Evolutionary conservation across 2,113 vertebrate species (phyloP).

Genomic region (Gnathonemus echidnorhynchus): DNA sequence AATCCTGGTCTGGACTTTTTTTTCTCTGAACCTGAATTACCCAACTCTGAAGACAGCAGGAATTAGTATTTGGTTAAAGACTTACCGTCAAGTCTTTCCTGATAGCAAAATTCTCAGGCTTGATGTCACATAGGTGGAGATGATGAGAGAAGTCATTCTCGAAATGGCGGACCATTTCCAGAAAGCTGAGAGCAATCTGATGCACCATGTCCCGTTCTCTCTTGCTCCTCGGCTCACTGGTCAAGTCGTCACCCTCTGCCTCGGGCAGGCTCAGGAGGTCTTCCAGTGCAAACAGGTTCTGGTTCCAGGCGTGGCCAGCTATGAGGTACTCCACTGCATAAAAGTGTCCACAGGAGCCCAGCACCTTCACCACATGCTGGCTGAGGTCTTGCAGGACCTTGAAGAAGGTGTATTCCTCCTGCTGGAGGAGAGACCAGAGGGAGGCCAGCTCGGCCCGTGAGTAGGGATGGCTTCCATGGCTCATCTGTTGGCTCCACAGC

Average conservation of each 20-base stretch:
- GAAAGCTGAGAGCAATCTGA: conserved; percentile 85
- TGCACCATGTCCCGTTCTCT: conserved; percentile 53
- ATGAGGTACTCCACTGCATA: conserved; percentile 89
- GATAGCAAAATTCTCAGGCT: conserved; percentile 95
- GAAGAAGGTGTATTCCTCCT: conserved; percentile 89
- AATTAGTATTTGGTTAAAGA: background rate
- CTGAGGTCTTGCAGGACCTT: conserved; percentile 82
- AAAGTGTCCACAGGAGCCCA: conserved; percentile 94
- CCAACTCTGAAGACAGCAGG: background rate
- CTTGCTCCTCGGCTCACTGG: conserved; percentile 21
- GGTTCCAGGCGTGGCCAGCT: conserved; percentile 79
- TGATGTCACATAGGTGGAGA: conserved; percentile 92
- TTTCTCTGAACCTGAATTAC: no score
- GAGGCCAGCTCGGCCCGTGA: conserved; percentile 76
- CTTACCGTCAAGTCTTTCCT: conserved; percentile 87
- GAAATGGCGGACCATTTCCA: conserved; percentile 90
- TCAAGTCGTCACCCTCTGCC: background rate
- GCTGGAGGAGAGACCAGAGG: conserved; percentile 86
- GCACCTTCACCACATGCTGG: conserved; percentile 74
- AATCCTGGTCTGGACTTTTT: no score
- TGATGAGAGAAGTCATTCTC: conserved; percentile 84
- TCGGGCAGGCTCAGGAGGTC: conserved; percentile 32
- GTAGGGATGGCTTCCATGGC: conserved; percentile 46
- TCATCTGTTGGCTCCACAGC: conserved; percentile 68
- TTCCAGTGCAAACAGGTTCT: conserved; percentile 80